A percentile compares a stretch with the other conserved stretches of the same genome.
phyloP scores from a whole-genome alignment of 2,113 vertebrate species.

The Archocentrus centrarchus region DNA sequence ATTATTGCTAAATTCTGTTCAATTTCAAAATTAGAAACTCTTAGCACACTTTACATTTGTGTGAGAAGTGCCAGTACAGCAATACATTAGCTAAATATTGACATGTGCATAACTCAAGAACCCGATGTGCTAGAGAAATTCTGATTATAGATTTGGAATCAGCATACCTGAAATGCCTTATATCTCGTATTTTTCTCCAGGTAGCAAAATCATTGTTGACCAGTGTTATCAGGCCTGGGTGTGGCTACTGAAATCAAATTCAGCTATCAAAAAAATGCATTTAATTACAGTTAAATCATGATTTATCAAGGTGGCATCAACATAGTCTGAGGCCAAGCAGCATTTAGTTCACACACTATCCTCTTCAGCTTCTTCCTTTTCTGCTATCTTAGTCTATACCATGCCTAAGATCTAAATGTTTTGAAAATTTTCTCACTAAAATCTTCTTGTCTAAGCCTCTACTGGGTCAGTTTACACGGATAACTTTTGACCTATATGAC shows the following conservation, averaged over 20 bases:
- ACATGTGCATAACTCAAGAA: too few relatives aligned
- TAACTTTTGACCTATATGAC: not conserved
- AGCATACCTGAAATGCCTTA: too few relatives aligned
- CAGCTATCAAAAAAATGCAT: not conserved
- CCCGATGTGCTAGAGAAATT: too few relatives aligned
- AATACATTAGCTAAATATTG: too few relatives aligned
- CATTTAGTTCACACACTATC: not conserved
- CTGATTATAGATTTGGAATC: too few relatives aligned
- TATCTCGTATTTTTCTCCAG: too few relatives aligned
- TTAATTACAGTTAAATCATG: not conserved
- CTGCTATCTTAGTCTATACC: not conserved
- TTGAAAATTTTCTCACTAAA: not conserved
- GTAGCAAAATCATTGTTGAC: too few relatives aligned
- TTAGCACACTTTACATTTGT: too few relatives aligned
- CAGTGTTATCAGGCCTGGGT: not conserved
- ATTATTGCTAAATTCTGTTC: too few relatives aligned
- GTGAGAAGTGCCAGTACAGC: too few relatives aligned
- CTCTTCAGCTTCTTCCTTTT: not conserved
- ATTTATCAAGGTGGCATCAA: not conserved
- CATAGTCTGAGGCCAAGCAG: not conserved
- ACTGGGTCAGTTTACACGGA: not conserved
- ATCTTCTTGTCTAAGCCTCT: not conserved
- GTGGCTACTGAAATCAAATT: not conserved
- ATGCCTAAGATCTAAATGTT: not conserved
- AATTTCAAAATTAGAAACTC: too few relatives aligned